phyloP scores from a whole-genome alignment of 1,140 invertebrate genomes.

The Laodelphax striatellus region DNA sequence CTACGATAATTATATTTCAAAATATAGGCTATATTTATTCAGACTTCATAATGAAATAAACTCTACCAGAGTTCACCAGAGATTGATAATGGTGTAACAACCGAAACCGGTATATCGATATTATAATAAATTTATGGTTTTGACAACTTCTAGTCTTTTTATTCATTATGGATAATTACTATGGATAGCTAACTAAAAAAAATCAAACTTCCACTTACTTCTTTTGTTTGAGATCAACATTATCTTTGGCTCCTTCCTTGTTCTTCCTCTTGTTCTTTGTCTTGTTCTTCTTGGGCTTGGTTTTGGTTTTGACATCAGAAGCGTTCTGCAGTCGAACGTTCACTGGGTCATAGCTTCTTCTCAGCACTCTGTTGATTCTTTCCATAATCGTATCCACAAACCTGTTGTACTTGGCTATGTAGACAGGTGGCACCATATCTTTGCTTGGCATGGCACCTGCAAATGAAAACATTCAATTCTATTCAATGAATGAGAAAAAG shows the following conservation, averaged over 20 bases:
- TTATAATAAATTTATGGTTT: too few relatives aligned
- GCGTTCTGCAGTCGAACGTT: slow-evolving; percentile 59
- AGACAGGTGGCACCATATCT: slow-evolving; percentile 44
- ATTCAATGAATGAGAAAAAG: too few relatives aligned
- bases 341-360: slow-evolving; percentile 67
- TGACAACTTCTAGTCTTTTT: too few relatives aligned
- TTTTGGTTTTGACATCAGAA: slow-evolving; percentile 32
- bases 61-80: too few relatives aligned
- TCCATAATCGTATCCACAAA: slow-evolving; percentile 69
- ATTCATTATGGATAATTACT: too few relatives aligned
- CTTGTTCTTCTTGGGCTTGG: slow-evolving; percentile 20
- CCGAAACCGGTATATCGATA: too few relatives aligned
- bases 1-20: too few relatives aligned
- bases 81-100: too few relatives aligned
- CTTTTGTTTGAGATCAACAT: not conserved
- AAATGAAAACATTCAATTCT: not conserved
- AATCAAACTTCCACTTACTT: too few relatives aligned
- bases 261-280: not conserved
- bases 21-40: too few relatives aligned
- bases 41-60: too few relatives aligned
- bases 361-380: slow-evolving; percentile 63
- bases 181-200: too few relatives aligned
- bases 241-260: not conserved
- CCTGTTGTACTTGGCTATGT: slow-evolving; percentile 66
- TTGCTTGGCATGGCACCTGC: slow-evolving; percentile 15